phyloP scores from a whole-genome alignment of 2,113 vertebrate genomes.

The Sinocyclocheilus rhinocerous region DNA sequence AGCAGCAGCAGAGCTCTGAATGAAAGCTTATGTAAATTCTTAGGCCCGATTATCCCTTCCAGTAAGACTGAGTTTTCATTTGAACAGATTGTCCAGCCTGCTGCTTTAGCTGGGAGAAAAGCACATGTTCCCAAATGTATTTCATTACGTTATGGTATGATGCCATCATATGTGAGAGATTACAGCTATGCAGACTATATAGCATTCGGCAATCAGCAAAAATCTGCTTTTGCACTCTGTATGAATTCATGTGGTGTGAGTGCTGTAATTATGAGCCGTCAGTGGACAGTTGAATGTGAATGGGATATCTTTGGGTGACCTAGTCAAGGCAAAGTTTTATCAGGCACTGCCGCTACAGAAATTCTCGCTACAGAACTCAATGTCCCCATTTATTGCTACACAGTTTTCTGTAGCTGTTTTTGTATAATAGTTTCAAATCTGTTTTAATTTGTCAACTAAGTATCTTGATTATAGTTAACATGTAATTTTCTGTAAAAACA shows the following conservation, averaged over 20 bases:
- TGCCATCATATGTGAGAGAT: conserved; percentile 12
- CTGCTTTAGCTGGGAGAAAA: background rate
- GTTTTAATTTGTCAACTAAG: background rate
- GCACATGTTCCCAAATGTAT: background rate
- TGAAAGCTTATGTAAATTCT: conserved; percentile 38
- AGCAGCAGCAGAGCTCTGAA: background rate
- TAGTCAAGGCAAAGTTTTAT: background rate
- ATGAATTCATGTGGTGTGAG: background rate
- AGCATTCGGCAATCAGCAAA: background rate
- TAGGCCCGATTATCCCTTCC: conserved; percentile 17
- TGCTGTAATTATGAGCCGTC: background rate
- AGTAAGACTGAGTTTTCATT: conserved; percentile 7
- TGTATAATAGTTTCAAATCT: background rate
- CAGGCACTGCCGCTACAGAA: background rate
- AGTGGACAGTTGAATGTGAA: background rate
- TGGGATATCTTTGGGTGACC: background rate
- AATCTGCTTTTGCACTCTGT: background rate
- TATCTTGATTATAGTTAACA: background rate
- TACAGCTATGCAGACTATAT: background rate
- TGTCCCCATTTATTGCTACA: background rate
- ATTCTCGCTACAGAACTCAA: background rate
- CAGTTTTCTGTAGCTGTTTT: background rate
- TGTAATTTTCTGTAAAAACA: background rate
- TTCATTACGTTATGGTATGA: background rate
- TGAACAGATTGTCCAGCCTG: conserved; percentile 22